Conservation (phyloP, 2,113 vertebrate genomes). For the Colinus virginianus region DNA sequence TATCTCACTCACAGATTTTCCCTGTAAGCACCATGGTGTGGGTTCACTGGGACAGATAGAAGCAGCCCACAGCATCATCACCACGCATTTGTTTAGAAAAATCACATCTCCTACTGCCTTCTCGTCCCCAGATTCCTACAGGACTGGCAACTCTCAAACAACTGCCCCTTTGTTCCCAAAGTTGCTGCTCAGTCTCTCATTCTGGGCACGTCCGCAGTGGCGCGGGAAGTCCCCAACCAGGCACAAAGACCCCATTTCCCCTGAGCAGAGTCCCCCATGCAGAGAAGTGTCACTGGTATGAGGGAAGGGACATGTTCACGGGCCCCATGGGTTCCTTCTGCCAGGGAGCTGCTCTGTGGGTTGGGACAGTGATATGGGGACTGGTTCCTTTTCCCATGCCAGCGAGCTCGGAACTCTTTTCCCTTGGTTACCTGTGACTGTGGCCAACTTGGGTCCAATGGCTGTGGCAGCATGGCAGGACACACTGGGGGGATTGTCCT, state of each 20-base stretch:
- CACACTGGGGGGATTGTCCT: not conserved
- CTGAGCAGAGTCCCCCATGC: not conserved
- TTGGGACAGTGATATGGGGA: not conserved
- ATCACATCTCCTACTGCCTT: not conserved
- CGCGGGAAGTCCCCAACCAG: rapidly evolving
- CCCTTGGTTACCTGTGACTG: not conserved
- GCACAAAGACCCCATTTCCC: not conserved
- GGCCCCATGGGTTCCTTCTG: not conserved
- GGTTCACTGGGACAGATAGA: not conserved
- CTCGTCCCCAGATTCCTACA: not conserved
- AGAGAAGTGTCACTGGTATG: not conserved
- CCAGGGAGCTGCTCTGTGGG: not conserved
- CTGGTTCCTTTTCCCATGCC: rapidly evolving
- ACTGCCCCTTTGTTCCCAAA: not conserved
- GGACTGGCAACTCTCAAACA: not conserved
- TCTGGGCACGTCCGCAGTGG: not conserved
- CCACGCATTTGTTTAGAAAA: not conserved
- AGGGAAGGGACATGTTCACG: not conserved
- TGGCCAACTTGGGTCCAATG: not conserved
- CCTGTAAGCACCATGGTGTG: rapidly evolving
- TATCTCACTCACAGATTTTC: rapidly evolving
- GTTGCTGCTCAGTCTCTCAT: not conserved
- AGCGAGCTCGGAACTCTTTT: not conserved
- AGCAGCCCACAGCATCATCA: rapidly evolving
- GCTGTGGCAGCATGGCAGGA: not conserved